Percentiles rank a stretch among this genome's conserved stretches.
These are phyloP conservation scores for Mobula birostris DNA, from an alignment of 2,113 vertebrate species.

Conservation along the genomic window DNA sequence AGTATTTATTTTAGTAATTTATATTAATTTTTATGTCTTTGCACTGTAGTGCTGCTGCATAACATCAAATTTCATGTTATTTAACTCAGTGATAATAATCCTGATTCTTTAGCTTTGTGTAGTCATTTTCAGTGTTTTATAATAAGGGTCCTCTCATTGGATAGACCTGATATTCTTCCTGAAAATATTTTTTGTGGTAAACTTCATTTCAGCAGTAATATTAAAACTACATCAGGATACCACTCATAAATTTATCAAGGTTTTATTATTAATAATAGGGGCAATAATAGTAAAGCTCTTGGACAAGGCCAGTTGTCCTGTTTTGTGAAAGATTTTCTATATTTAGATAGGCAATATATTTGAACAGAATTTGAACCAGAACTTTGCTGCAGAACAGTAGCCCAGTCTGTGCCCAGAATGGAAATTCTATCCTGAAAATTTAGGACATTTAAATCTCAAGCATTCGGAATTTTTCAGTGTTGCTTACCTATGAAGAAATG, in stretches of 20 bases:
- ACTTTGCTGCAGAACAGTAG: background rate
- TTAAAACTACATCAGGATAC: background rate
- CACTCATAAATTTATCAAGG: background rate
- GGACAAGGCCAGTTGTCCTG: no score
- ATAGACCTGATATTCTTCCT: background rate
- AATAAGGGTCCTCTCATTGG: background rate
- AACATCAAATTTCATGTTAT: no score
- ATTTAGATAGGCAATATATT: background rate
- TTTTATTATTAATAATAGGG: background rate
- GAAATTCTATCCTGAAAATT: background rate
- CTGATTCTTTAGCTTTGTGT: background rate
- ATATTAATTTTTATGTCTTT: no score
- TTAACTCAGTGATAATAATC: no score
- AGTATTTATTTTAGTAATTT: no score
- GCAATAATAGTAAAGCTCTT: background rate
- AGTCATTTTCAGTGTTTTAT: background rate
- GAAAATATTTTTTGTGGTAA: background rate
- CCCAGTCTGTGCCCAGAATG: background rate
- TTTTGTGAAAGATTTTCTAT: no score
- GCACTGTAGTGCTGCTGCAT: no score
- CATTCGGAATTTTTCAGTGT: background rate
- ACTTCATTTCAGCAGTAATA: background rate
- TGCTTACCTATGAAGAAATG: background rate
- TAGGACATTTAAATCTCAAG: background rate
- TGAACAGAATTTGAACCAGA: background rate